These are phyloP conservation scores for Mola mola DNA, from an alignment of 2,113 vertebrate species.

Conservation along the genomic window DNA sequence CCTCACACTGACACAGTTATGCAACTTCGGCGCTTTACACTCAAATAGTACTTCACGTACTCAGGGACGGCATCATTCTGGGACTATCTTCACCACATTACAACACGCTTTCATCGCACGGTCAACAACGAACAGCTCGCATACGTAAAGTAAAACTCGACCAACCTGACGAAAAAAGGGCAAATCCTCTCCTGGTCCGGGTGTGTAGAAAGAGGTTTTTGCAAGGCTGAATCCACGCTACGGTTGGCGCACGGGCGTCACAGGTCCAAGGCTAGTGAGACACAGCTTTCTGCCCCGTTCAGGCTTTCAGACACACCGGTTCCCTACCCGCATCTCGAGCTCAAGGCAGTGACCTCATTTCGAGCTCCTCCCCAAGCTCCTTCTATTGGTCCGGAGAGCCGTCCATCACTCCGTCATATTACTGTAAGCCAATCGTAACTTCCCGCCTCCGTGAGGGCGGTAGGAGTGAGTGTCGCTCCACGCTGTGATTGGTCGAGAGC, in stretches of 20 bases:
- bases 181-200: background rate
- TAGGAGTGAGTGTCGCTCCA: accelerated
- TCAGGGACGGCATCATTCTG: background rate
- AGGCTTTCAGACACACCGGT: conserved; percentile 17
- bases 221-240: background rate
- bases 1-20: conserved; percentile 74
- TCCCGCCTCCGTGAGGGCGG: background rate
- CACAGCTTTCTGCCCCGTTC: conserved; percentile 27
- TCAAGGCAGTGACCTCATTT: conserved; percentile 73
- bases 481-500: conserved; percentile 28
- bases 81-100: background rate
- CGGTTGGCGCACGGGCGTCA: accelerated
- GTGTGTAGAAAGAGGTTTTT: background rate
- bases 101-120: background rate
- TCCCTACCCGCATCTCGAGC: conserved; percentile 50
- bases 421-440: conserved; percentile 7
- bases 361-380: conserved; percentile 17
- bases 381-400: conserved; percentile 62
- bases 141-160: conserved; percentile 13
- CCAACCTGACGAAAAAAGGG: conserved; percentile 40
- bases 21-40: conserved; percentile 54
- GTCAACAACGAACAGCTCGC: background rate
- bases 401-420: background rate
- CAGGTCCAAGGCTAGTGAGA: background rate
- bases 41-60: background rate